Percentiles rank a stretch among this genome's conserved stretches.
Evolutionary conservation across 2,888 invertebrate genomes (phyloP).

Genomic region (Abscondita cerata): DNA sequence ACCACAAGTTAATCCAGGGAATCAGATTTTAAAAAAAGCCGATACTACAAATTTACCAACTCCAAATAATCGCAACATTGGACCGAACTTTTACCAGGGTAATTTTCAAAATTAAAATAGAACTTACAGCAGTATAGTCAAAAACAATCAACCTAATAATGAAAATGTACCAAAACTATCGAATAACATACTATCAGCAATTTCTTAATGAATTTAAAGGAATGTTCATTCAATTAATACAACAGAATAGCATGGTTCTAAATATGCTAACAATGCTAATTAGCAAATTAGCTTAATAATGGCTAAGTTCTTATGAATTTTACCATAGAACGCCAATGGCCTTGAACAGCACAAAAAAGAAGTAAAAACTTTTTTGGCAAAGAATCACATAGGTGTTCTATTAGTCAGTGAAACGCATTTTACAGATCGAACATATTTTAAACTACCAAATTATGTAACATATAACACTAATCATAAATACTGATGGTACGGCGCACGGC

Average conservation of each 20-base stretch:
- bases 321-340: background rate
- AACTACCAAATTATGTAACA: too few species aligned
- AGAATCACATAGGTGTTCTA: background rate
- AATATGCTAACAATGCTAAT: slow-evolving; percentile 2
- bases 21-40: background rate
- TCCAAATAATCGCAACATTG: background rate
- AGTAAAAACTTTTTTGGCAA: background rate
- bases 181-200: background rate
- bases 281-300: slow-evolving; percentile 1
- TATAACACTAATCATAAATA: too few species aligned
- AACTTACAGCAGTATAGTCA: too few species aligned
- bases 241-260: slow-evolving; percentile 1
- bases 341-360: too few species aligned
- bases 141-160: too few species aligned
- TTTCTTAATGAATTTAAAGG: too few species aligned
- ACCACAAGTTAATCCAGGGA: background rate
- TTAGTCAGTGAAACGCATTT: too few species aligned
- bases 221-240: too few species aligned
- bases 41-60: background rate
- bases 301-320: background rate
- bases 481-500: background rate
- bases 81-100: background rate
- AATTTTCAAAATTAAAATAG: too few species aligned
- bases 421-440: too few species aligned
- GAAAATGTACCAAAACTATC: background rate